Percentiles rank a stretch among this genome's conserved stretches.
phyloP scores from a whole-genome alignment of 2,113 vertebrate species.

The Choloepus hoffmanni region DNA sequence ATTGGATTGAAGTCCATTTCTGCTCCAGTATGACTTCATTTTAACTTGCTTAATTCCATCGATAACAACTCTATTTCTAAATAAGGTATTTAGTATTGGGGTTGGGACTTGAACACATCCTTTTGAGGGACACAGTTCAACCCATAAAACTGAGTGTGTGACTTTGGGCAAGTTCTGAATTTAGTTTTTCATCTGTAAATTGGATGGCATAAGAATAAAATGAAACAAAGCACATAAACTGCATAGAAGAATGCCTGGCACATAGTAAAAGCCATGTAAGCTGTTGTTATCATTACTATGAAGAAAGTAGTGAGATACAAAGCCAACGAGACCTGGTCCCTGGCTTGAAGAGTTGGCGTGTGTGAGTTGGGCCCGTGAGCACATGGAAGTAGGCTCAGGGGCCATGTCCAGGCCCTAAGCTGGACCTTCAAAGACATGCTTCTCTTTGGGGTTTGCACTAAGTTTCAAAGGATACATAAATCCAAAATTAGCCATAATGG shows the following conservation, averaged over 20 bases:
- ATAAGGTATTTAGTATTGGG: no score
- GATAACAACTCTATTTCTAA: no score
- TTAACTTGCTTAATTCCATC: no score
- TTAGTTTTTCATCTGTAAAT: background rate
- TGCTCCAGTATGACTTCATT: no score
- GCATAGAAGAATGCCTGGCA: background rate
- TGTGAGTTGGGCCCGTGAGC: background rate
- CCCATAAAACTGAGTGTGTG: background rate
- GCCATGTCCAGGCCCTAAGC: background rate
- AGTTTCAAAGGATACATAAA: background rate
- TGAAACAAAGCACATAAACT: background rate
- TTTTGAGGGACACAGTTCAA: no score
- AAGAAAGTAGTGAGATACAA: background rate
- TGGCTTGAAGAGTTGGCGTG: no score
- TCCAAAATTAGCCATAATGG: background rate
- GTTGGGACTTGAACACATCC: no score
- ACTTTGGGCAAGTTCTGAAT: background rate
- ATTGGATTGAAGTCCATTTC: no score
- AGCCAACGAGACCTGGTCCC: background rate
- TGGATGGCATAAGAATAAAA: background rate
- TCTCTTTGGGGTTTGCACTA: background rate
- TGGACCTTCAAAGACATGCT: background rate
- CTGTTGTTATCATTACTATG: background rate
- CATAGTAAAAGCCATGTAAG: background rate
- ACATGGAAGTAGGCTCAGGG: background rate